Conservation (phyloP, 2,113 vertebrate genomes). For the Ictalurus furcatus region DNA sequence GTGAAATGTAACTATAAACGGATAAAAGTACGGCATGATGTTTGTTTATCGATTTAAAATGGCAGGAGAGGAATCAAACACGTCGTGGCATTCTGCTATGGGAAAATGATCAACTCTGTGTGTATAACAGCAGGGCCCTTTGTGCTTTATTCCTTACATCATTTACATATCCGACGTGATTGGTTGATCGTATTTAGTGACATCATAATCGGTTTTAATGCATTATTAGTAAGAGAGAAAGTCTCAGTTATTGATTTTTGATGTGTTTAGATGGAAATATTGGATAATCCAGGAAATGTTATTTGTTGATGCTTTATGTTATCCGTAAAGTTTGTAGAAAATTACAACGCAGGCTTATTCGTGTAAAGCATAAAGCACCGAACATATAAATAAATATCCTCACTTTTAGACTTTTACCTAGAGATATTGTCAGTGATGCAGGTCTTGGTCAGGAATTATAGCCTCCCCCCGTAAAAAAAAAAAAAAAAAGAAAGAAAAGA, state of each 20-base stretch:
- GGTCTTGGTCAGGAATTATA: not conserved
- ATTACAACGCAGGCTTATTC: not conserved
- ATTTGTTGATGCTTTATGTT: too few species aligned
- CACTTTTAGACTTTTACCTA: not conserved
- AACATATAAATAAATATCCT: not conserved
- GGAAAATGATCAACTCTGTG: too few species aligned
- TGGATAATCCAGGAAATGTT: not conserved
- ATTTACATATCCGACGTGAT: not conserved
- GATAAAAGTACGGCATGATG: not conserved
- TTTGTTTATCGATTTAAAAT: not conserved
- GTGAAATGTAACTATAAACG: too few species aligned
- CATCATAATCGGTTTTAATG: not conserved
- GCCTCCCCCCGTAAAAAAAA: not conserved
- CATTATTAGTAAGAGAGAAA: not conserved
- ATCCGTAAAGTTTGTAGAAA: not conserved
- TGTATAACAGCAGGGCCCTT: not conserved
- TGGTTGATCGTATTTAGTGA: not conserved
- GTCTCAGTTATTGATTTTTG: not conserved
- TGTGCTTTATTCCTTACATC: not conserved
- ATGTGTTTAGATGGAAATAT: not conserved
- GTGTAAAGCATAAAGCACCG: not conserved
- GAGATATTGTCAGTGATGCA: not conserved
- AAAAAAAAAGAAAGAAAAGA: not conserved
- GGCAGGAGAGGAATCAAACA: not conserved
- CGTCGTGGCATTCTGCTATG: not conserved